These are phyloP conservation scores for Coelopa frigida DNA, from an alignment of 1,140 invertebrate genomes.

Conservation along the genomic window DNA sequence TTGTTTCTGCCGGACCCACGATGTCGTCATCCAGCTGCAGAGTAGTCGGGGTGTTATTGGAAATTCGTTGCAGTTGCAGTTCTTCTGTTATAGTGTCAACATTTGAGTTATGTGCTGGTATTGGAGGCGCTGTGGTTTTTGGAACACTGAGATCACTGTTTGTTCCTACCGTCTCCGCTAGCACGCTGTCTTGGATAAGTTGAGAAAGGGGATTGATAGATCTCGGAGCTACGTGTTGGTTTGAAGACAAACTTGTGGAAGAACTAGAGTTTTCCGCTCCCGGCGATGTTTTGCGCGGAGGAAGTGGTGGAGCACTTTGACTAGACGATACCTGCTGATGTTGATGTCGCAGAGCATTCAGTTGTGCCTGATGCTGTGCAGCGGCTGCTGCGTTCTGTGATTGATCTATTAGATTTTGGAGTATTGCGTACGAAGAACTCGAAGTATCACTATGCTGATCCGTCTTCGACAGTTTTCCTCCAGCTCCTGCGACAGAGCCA, in stretches of 20 bases:
- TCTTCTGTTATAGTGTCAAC: slow-evolving; percentile 36
- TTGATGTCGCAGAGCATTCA: no score
- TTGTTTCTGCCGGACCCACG: slow-evolving; percentile 58
- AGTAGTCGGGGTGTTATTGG: slow-evolving; percentile 28
- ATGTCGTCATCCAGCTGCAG: slow-evolving; percentile 43
- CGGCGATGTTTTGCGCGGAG: slow-evolving; percentile 58
- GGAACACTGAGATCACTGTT: slow-evolving; percentile 18
- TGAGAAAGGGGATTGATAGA: no score
- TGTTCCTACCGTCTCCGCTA: slow-evolving; percentile 15
- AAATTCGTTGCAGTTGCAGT: slow-evolving; percentile 25
- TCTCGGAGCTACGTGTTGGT: no score
- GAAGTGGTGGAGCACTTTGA: slow-evolving; percentile 49
- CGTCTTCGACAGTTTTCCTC: slow-evolving; percentile 26
- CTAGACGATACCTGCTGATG: no score
- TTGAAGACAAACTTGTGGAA: no score
- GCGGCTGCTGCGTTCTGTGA: no score
- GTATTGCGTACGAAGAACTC: slow-evolving; percentile 37
- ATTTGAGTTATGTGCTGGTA: slow-evolving; percentile 35
- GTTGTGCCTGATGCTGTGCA: no score
- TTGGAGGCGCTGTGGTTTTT: slow-evolving; percentile 41
- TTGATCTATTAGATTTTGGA: slow-evolving; percentile 38
- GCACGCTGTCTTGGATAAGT: no score
- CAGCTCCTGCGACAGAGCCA: slow-evolving; percentile 16
- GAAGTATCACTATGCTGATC: slow-evolving; percentile 27
- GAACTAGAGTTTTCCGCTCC: slow-evolving; percentile 41